Percentiles rank a stretch among this genome's conserved stretches.
phyloP scores from a whole-genome alignment of 2,113 vertebrate species.

The Ailurus styani region DNA sequence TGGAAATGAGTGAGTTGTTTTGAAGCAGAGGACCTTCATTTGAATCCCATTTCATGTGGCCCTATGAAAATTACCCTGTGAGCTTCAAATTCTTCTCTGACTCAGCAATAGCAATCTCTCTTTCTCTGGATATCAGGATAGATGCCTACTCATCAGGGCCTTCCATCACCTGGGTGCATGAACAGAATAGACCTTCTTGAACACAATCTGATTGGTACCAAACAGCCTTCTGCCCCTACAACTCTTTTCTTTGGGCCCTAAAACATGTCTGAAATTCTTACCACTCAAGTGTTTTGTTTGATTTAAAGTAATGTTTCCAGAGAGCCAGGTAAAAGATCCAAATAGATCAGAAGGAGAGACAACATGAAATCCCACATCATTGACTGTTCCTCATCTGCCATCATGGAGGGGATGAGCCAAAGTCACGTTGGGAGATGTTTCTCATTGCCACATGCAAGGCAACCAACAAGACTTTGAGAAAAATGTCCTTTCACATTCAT shows the following conservation, averaged over 20 bases:
- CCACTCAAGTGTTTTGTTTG: background rate
- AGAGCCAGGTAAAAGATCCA: background rate
- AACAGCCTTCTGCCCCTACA: background rate
- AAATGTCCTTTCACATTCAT: background rate
- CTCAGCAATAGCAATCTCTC: background rate
- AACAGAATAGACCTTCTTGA: background rate
- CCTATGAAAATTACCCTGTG: background rate
- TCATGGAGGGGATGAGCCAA: background rate
- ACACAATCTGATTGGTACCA: background rate
- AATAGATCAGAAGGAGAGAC: background rate
- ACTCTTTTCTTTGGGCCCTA: background rate
- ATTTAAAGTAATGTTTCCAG: background rate
- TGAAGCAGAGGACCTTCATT: background rate
- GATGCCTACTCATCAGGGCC: background rate
- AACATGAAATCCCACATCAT: background rate
- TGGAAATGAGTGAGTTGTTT: background rate
- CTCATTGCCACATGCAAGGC: background rate
- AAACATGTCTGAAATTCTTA: background rate
- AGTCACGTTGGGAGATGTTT: background rate
- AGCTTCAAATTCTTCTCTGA: background rate
- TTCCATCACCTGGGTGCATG: background rate
- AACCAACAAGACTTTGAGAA: background rate
- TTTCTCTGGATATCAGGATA: background rate
- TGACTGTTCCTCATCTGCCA: background rate
- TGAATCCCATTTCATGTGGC: background rate